These are phyloP conservation scores for Dunckerocampus dactyliophorus DNA, from an alignment of 2,113 vertebrate genomes.

Conservation along the genomic window DNA sequence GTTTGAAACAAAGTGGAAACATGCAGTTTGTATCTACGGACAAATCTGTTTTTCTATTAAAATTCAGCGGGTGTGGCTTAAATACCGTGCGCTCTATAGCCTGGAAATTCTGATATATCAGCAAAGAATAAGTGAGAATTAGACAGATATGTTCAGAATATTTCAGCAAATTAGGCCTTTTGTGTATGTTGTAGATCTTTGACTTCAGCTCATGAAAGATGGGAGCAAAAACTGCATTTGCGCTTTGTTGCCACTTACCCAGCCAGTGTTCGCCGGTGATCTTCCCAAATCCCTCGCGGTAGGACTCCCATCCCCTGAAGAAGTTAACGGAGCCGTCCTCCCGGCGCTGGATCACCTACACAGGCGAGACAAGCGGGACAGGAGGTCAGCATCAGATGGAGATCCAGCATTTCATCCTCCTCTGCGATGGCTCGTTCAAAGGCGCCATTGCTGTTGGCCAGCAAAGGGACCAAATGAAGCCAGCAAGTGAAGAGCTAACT, in stretches of 20 bases:
- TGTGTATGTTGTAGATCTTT: no score
- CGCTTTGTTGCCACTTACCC: conserved; percentile 80
- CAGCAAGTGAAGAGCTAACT: conserved; percentile 46
- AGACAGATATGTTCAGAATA: no score
- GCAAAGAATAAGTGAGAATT: no score
- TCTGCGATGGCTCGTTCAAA: conserved; percentile 32
- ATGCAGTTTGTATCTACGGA: no score
- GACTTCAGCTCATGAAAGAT: no score
- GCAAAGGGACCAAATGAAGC: not conserved
- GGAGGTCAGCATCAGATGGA: conserved; percentile 34
- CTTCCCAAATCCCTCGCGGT: conserved; percentile 91
- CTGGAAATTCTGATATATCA: no score
- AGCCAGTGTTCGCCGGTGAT: conserved; percentile 96
- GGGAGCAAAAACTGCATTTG: not conserved
- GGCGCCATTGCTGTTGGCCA: conserved; percentile 16
- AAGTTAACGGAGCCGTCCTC: conserved; percentile 93
- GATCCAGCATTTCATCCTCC: conserved; percentile 31
- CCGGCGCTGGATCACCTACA: conserved; percentile 89
- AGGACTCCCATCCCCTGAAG: conserved; percentile 92
- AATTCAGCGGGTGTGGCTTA: no score
- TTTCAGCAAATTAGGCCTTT: no score
- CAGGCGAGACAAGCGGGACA: conserved; percentile 21
- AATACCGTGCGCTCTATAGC: no score
- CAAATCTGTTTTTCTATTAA: no score
- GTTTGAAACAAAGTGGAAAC: no score